These are phyloP conservation scores for Hydractinia echinata DNA, from an alignment of 30 jellyfish, hydroid and myxozoan species.

Conservation along the genomic window DNA sequence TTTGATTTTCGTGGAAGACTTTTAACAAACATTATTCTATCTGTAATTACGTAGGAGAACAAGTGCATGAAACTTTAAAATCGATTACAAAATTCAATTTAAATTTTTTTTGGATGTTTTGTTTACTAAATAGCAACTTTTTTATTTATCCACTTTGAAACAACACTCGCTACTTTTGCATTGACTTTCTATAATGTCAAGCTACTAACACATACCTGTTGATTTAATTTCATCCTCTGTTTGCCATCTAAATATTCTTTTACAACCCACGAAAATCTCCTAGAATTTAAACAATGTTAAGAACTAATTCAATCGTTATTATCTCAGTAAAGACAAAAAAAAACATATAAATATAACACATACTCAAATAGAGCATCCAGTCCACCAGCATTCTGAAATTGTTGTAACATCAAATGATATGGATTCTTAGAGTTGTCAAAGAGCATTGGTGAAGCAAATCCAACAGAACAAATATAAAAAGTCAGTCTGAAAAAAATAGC, in stretches of 20 bases:
- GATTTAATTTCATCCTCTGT: slow-evolving; percentile 3
- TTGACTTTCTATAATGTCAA: no score
- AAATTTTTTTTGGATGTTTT: no score
- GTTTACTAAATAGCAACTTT: no score
- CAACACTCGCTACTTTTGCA: no score
- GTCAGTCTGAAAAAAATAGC: slow-evolving; percentile 44
- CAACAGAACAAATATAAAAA: slow-evolving; percentile 76
- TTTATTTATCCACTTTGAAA: no score
- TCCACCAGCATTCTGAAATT: slow-evolving; percentile 61
- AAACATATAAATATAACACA: background rate
- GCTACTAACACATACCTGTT: background rate
- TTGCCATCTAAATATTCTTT: background rate
- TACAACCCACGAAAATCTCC: slow-evolving; percentile 1
- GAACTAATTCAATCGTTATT: background rate
- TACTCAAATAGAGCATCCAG: slow-evolving; percentile 60
- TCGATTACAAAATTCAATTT: background rate
- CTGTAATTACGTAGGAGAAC: no score
- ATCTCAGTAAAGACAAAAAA: background rate
- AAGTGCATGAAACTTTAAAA: no score
- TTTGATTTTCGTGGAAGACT: no score
- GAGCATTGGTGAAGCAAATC: slow-evolving; percentile 77
- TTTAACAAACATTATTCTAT: no score
- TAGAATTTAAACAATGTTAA: background rate
- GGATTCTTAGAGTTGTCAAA: slow-evolving; percentile 77
- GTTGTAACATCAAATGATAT: slow-evolving; percentile 82